Conservation (phyloP, 2,888 invertebrate species). For the Eledone cirrhosa region DNA sequence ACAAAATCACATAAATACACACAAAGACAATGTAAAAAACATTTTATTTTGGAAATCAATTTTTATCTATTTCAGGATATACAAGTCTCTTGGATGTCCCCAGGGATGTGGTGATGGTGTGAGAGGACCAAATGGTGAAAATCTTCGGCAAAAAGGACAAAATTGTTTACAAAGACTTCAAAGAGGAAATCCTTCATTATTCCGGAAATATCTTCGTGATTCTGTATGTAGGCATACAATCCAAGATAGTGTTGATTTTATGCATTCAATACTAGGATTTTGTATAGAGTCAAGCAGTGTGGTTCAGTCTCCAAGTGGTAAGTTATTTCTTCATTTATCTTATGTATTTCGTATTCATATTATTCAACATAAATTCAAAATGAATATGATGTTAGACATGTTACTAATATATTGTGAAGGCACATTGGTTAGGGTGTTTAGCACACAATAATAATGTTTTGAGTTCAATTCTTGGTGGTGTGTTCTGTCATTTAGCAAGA, state of each 20-base stretch:
- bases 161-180: conserved; percentile 80
- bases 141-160: conserved; percentile 80
- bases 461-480: no score
- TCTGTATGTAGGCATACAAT: conserved; percentile 79
- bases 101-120: conserved; percentile 87
- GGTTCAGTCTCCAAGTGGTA: conserved; percentile 52
- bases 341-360: no score
- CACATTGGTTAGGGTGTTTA: no score
- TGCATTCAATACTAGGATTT: conserved; percentile 94
- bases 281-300: conserved; percentile 81
- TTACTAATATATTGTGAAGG: no score
- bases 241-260: conserved; percentile 87
- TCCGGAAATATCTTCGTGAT: conserved; percentile 75
- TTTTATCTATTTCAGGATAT: conserved; percentile 71
- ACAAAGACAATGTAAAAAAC: not conserved
- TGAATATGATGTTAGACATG: no score
- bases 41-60: not conserved
- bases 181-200: conserved; percentile 75
- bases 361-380: no score
- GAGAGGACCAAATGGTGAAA: conserved; percentile 59
- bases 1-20: no score
- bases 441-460: no score
- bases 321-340: not conserved
- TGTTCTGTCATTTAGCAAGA: no score
- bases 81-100: conserved; percentile 91